A percentile compares a stretch with the other conserved stretches of the same genome.
phyloP scores from a whole-genome alignment of 2,797 vertebrate genomes.

The Heliangelus exortis region DNA sequence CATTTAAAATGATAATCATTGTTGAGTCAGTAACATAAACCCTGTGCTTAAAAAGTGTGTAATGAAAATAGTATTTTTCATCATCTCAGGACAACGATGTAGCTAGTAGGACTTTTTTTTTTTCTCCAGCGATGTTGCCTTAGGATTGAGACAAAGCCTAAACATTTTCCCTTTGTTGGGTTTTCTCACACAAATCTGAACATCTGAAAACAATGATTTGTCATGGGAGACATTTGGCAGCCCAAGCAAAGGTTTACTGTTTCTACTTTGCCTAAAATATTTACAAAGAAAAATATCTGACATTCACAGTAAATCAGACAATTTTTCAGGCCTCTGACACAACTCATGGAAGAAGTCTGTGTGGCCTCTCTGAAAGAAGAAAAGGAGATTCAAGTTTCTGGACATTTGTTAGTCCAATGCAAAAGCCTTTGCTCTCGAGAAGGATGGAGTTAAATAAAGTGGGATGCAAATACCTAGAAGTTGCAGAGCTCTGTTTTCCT shows the following conservation, averaged over 20 bases:
- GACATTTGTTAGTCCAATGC: neutral
- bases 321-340: conserved; percentile 16
- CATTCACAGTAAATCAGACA: conserved; percentile 32
- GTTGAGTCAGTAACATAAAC: conserved; percentile 55
- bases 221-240: conserved; percentile 50
- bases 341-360: neutral
- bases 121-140: neutral
- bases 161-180: conserved; percentile 45
- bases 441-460: neutral
- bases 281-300: conserved; percentile 47
- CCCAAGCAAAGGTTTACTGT: conserved; percentile 45
- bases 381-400: neutral
- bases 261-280: conserved; percentile 53
- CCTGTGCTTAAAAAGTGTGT: conserved; percentile 43
- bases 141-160: conserved; percentile 48
- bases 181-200: conserved; percentile 61
- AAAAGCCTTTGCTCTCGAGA: neutral
- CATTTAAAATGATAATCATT: conserved; percentile 44
- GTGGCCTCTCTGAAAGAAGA: neutral
- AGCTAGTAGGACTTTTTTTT: neutral
- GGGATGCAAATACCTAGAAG: neutral
- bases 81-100: neutral
- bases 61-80: conserved; percentile 41
- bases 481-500: neutral
- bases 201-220: conserved; percentile 69